Evolutionary conservation across 2,888 invertebrate genomes (phyloP).

Genomic region (Aphrophora alni): DNA sequence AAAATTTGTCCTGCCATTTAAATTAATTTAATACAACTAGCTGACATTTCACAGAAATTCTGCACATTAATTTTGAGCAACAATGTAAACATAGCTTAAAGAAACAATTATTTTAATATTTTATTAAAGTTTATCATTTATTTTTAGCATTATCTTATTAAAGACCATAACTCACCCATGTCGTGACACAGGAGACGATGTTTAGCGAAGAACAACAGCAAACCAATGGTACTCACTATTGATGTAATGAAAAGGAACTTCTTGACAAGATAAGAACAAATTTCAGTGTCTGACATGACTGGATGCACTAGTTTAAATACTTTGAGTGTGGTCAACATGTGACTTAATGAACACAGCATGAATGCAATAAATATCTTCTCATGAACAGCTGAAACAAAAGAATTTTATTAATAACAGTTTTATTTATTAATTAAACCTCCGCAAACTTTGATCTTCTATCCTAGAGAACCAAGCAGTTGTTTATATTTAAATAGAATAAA

Average conservation of each 20-base stretch:
- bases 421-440: background rate
- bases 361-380: constrained; percentile 92
- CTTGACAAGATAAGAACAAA: constrained; percentile 64
- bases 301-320: constrained; percentile 57
- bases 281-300: constrained; percentile 56
- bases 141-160: too few relatives aligned
- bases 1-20: too few relatives aligned
- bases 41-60: too few relatives aligned
- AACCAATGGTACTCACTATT: constrained; percentile 78
- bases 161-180: constrained; percentile 71
- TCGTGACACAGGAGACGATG: constrained; percentile 90
- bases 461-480: too few relatives aligned
- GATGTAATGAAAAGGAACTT: constrained; percentile 77
- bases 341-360: constrained; percentile 82
- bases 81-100: too few relatives aligned
- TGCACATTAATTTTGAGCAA: too few relatives aligned
- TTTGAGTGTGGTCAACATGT: constrained; percentile 80
- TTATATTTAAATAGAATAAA: too few relatives aligned
- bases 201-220: constrained; percentile 86
- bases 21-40: too few relatives aligned
- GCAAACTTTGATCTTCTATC: background rate
- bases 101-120: too few relatives aligned
- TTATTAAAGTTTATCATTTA: too few relatives aligned
- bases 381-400: constrained; percentile 75
- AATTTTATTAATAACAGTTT: background rate